phyloP scores from a whole-genome alignment of 1,140 invertebrate species.

The Philopotamus ludificatus region DNA sequence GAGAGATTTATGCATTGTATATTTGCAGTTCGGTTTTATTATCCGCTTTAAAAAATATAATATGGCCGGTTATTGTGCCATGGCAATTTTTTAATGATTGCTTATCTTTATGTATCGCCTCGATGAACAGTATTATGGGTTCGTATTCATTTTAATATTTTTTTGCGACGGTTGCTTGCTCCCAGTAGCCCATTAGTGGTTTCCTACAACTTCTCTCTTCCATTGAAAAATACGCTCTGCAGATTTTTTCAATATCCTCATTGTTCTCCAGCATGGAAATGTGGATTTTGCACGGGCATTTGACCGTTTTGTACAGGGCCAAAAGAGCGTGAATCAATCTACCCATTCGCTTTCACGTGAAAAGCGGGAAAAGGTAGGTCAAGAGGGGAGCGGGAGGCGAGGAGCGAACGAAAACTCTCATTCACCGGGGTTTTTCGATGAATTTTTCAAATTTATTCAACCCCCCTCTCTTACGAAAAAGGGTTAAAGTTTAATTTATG shows the following conservation, averaged over 20 bases:
- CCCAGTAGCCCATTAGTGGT: not conserved
- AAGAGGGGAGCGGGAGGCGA: not conserved
- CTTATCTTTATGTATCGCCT: too few relatives aligned
- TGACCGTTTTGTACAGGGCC: slow-evolving; percentile 22
- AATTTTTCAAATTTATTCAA: slow-evolving; percentile 16
- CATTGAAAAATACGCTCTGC: not conserved
- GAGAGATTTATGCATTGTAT: too few relatives aligned
- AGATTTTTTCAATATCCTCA: slow-evolving; percentile 15
- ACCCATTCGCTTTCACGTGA: not conserved
- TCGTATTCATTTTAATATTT: too few relatives aligned
- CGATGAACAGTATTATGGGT: too few relatives aligned
- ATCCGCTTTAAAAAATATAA: too few relatives aligned
- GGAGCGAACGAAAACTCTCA: not conserved
- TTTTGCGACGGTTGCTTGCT: too few relatives aligned
- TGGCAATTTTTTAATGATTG: too few relatives aligned
- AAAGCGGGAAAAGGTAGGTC: too few relatives aligned
- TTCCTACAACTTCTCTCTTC: not conserved
- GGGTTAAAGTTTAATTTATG: slow-evolving; percentile 27
- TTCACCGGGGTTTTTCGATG: slow-evolving; percentile 7
- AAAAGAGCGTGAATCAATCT: slow-evolving; percentile 33
- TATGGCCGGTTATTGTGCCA: too few relatives aligned
- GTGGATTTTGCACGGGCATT: slow-evolving; percentile 21
- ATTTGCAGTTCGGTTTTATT: too few relatives aligned
- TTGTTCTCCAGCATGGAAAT: slow-evolving; percentile 16
- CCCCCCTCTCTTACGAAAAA: not conserved